phyloP scores from a whole-genome alignment of 2,113 vertebrate species.

The Ailurus styani region DNA sequence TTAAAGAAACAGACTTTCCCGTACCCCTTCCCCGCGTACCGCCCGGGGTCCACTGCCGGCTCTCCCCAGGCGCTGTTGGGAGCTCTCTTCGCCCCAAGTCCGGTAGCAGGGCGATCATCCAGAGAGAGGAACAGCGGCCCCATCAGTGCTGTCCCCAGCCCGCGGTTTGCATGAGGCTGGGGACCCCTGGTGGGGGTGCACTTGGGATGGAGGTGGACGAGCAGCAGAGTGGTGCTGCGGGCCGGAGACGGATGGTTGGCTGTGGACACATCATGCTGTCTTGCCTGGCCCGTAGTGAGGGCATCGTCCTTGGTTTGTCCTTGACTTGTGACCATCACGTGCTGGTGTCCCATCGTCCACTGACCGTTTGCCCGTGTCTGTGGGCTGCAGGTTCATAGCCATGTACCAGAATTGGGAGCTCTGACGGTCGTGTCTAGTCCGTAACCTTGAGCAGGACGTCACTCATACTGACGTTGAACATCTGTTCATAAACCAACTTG shows the following conservation, averaged over 20 bases:
- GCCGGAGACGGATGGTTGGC: fast-evolving
- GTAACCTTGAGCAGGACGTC: neutral
- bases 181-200: too few relatives aligned
- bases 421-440: neutral
- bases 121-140: neutral
- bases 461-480: neutral
- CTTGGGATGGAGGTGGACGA: fast-evolving
- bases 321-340: fast-evolving
- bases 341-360: fast-evolving
- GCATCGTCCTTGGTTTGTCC: fast-evolving
- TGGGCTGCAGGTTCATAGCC: neutral
- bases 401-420: fast-evolving
- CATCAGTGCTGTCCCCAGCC: fast-evolving
- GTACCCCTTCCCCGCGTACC: neutral
- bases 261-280: fast-evolving
- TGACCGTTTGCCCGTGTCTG: fast-evolving
- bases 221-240: too few relatives aligned
- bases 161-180: neutral
- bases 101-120: neutral
- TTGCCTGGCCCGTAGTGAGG: fast-evolving
- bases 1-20: fast-evolving
- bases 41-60: fast-evolving
- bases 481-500: neutral
- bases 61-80: too few relatives aligned
- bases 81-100: neutral